Evolutionary conservation across 1,140 invertebrate genomes (phyloP).

Genomic region (Asbolus verrucosus): DNA sequence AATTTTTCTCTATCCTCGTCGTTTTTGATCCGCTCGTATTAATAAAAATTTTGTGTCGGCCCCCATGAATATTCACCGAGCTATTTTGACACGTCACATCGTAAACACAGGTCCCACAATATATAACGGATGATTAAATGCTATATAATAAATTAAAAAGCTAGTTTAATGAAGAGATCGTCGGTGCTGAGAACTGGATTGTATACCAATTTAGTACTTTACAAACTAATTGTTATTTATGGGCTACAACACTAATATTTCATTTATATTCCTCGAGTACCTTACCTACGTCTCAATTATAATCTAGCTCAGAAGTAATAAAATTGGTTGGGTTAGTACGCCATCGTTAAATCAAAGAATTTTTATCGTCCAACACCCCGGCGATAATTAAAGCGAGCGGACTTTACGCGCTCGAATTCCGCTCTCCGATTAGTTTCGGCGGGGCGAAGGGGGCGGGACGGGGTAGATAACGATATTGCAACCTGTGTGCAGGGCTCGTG

Average conservation of each 20-base stretch:
- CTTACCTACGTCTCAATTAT: conserved; percentile 54
- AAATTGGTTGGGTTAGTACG: conserved; percentile 12
- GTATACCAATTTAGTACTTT: conserved; percentile 39
- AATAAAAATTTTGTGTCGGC: no score
- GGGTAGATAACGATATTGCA: conserved; percentile 28
- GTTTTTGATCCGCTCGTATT: no score
- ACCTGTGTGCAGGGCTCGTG: conserved; percentile 13
- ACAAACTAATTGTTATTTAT: conserved; percentile 57
- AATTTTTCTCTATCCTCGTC: no score
- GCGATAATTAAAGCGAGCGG: no score
- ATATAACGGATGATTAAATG: conserved; percentile 6
- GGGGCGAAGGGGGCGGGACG: no score
- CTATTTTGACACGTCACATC: conserved; percentile 1
- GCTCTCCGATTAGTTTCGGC: no score
- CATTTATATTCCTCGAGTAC: conserved; percentile 52
- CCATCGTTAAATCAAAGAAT: conserved; percentile 5
- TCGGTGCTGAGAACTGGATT: conserved; percentile 29
- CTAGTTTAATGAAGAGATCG: conserved; percentile 45
- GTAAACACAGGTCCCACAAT: neutral
- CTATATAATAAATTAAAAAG: conserved; percentile 25
- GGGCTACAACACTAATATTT: conserved; percentile 49
- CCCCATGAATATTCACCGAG: no score
- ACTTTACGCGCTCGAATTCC: no score
- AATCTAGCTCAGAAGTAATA: conserved; percentile 44
- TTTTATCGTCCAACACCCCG: no score